Percentiles rank a stretch among this genome's conserved stretches.
Evolutionary conservation across 2,888 invertebrate genomes (phyloP).

Genomic region (Dasypogon diadema): DNA sequence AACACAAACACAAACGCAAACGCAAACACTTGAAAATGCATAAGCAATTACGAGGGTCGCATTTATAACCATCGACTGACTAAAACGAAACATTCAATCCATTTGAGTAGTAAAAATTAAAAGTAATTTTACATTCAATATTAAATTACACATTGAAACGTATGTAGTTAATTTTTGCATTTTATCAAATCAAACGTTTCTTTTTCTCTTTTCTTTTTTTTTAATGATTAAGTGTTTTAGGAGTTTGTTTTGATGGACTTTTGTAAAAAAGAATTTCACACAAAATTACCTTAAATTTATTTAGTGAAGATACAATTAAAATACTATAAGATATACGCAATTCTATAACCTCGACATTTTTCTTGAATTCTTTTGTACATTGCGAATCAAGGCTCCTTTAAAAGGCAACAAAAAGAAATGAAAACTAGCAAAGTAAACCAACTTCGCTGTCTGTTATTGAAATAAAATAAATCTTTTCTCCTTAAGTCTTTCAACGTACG

Average conservation of each 20-base stretch:
- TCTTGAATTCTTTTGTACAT: constrained; percentile 54
- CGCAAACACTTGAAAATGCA: neutral
- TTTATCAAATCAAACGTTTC: constrained; percentile 5
- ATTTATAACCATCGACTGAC: constrained; percentile 4
- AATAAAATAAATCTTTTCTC: constrained; percentile 43
- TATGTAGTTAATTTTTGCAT: constrained; percentile 34
- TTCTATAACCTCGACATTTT: constrained; percentile 48
- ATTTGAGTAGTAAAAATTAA: constrained; percentile 23
- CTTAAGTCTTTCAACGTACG: constrained; percentile 24
- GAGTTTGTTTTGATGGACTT: neutral
- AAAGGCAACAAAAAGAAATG: constrained; percentile 2
- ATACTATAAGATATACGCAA: neutral
- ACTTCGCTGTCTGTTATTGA: constrained; percentile 49
- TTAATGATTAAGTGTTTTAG: neutral
- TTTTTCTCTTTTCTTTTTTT: neutral
- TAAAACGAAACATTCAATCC: constrained; percentile 31
- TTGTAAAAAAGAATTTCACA: constrained; percentile 18
- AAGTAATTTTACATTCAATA: constrained; percentile 10
- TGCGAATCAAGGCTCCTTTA: constrained; percentile 33
- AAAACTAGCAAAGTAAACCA: neutral
- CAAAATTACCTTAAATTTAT: constrained; percentile 21
- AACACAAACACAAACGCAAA: neutral
- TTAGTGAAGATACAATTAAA: constrained; percentile 2
- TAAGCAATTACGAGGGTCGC: neutral
- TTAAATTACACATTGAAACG: constrained; percentile 21